Evolutionary conservation across 2,888 invertebrate species (phyloP).

Genomic region (Conchocele bisecta): DNA sequence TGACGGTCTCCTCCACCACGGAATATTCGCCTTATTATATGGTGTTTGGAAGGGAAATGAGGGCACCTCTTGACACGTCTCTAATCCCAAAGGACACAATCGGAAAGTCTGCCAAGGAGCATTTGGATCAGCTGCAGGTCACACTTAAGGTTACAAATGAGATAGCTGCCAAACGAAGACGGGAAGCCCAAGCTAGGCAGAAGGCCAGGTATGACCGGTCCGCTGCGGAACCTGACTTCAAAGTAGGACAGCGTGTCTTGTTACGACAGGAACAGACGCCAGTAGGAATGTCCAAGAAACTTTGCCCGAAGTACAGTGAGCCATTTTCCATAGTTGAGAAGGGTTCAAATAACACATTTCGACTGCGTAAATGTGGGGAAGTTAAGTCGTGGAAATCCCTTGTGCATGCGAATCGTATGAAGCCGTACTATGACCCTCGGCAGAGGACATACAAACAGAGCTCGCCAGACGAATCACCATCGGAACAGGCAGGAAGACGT

Average conservation of each 20-base stretch:
- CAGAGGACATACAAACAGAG: neutral
- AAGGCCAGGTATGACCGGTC: conserved; percentile 34
- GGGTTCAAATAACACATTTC: conserved; percentile 39
- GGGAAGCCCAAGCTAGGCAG: conserved; percentile 15
- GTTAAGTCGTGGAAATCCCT: neutral
- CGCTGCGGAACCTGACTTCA: conserved; percentile 9
- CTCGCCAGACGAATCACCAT: neutral
- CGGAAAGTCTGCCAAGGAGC: conserved; percentile 7
- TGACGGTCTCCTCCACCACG: conserved; percentile 28
- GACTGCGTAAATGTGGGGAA: neutral
- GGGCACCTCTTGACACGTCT: conserved; percentile 18
- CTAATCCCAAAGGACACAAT: conserved; percentile 20
- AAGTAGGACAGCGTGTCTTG: conserved; percentile 21
- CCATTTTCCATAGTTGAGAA: conserved; percentile 34
- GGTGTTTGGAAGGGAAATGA: conserved; percentile 32
- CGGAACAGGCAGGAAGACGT: neutral
- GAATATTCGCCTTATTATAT: conserved; percentile 26
- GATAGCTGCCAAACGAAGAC: conserved; percentile 14
- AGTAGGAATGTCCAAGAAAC: conserved; percentile 28
- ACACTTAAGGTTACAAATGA: conserved; percentile 12
- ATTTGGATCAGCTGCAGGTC: conserved; percentile 6
- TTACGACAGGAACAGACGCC: neutral
- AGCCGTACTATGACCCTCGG: neutral
- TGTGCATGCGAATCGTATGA: conserved; percentile 1
- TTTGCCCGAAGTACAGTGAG: conserved; percentile 30